These are phyloP conservation scores for Philypnodon macrostomus DNA, from an alignment of 2,797 vertebrate genomes.

Conservation along the genomic window DNA sequence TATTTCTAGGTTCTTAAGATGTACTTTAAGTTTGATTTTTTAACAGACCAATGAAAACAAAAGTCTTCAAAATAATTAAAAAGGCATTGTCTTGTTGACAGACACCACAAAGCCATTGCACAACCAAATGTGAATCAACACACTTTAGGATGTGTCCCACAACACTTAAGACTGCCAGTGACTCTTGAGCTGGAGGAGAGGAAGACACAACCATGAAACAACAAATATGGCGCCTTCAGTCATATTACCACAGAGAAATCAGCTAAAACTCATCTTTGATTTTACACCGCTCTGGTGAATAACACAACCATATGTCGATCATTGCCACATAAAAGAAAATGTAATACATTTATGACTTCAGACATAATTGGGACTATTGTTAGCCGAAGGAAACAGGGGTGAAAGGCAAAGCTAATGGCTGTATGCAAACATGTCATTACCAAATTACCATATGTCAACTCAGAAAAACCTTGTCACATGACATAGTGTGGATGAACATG, in stretches of 20 bases:
- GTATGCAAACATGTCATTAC: slow-evolving; percentile 76
- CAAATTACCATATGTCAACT: slow-evolving; percentile 77
- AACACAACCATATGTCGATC: slow-evolving; percentile 63
- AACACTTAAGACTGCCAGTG: slow-evolving; percentile 37
- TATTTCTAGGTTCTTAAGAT: no score
- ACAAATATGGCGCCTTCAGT: slow-evolving; percentile 47
- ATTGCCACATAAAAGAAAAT: slow-evolving; percentile 63
- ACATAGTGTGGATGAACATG: slow-evolving; percentile 67
- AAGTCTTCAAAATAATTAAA: no score
- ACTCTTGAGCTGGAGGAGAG: slow-evolving; percentile 30
- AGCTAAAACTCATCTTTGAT: slow-evolving; percentile 41
- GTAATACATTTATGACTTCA: slow-evolving; percentile 70
- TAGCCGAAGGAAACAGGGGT: slow-evolving; percentile 73
- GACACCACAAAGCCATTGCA: slow-evolving; percentile 36
- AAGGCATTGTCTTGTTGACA: slow-evolving; percentile 23
- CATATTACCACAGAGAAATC: slow-evolving; percentile 53
- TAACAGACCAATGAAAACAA: no score
- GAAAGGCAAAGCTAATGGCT: slow-evolving; percentile 75
- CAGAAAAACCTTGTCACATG: slow-evolving; percentile 72
- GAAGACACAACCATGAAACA: slow-evolving; percentile 40
- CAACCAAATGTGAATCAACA: slow-evolving; percentile 32
- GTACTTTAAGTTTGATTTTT: no score
- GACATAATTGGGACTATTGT: slow-evolving; percentile 76
- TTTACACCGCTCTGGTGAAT: slow-evolving; percentile 51
- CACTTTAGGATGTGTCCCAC: slow-evolving; percentile 23